phyloP scores from a whole-genome alignment of 2,113 vertebrate species.

The Lepisosteus osseus region DNA sequence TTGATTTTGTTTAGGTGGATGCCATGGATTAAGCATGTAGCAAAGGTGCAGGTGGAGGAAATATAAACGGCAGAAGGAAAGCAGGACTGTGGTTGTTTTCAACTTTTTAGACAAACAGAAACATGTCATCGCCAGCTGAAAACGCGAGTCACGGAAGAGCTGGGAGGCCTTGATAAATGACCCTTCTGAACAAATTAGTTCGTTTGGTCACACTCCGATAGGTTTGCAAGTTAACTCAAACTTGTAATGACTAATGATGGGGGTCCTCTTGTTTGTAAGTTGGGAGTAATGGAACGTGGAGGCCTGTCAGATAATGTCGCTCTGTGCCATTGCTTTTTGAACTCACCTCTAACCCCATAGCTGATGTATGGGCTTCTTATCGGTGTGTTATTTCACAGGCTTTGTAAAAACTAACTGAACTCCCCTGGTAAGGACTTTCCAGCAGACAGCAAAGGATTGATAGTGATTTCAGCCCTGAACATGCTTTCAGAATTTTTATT shows the following conservation, averaged over 20 bases:
- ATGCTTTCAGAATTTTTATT: conserved; percentile 46
- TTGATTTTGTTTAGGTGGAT: too few relatives aligned
- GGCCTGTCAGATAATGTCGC: conserved; percentile 47
- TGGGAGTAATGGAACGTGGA: conserved; percentile 51
- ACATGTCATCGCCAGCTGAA: too few relatives aligned
- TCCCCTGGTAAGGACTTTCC: conserved; percentile 58
- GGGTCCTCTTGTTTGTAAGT: conserved; percentile 58
- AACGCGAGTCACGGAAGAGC: too few relatives aligned
- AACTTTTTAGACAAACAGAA: too few relatives aligned
- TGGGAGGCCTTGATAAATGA: conserved; percentile 39
- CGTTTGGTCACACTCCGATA: conserved; percentile 30
- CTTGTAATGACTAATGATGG: conserved; percentile 42
- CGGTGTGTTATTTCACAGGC: conserved; percentile 38
- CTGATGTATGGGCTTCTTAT: conserved; percentile 53
- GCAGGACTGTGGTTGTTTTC: too few relatives aligned
- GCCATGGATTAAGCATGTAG: too few relatives aligned
- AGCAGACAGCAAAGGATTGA: conserved; percentile 54
- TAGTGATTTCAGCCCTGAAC: conserved; percentile 39
- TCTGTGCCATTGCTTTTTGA: conserved; percentile 44
- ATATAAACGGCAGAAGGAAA: too few relatives aligned
- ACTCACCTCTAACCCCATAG: conserved; percentile 50
- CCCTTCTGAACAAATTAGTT: conserved; percentile 35
- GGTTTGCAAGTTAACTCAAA: conserved; percentile 33
- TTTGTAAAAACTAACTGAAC: conserved; percentile 42
- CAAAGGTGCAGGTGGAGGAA: too few relatives aligned